A percentile compares a stretch with the other conserved stretches of the same genome.
Evolutionary conservation across 2,113 vertebrate genomes (phyloP).

Genomic region (Sphyrna mokarran): DNA sequence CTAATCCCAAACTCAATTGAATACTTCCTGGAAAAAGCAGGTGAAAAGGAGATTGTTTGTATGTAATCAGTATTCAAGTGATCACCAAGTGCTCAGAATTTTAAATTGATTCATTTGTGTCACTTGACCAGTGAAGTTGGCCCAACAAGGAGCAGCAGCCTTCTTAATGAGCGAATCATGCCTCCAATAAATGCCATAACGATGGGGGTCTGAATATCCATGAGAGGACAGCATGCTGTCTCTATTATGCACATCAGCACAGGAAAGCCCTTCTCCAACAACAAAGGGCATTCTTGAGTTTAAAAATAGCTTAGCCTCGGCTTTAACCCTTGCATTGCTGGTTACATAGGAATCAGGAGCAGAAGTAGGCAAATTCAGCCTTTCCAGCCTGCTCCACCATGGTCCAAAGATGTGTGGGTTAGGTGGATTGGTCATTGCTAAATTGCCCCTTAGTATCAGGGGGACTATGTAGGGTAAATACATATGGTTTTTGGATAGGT

Average conservation of each 20-base stretch:
- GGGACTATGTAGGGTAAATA: too few relatives aligned
- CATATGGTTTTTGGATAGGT: too few relatives aligned
- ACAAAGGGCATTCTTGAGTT: neutral
- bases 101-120: slow-evolving; percentile 12
- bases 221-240: neutral
- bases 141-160: neutral
- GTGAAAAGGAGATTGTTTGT: slow-evolving; percentile 18
- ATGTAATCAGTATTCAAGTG: slow-evolving; percentile 21
- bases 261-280: neutral
- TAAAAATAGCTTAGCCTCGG: neutral
- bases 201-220: neutral
- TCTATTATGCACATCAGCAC: neutral
- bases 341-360: too few relatives aligned
- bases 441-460: too few relatives aligned
- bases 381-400: too few relatives aligned
- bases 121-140: slow-evolving; percentile 14
- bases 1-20: slow-evolving; percentile 10
- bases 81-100: neutral
- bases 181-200: neutral
- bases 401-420: too few relatives aligned
- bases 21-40: neutral
- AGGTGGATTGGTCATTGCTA: too few relatives aligned
- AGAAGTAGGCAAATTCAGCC: too few relatives aligned
- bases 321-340: neutral
- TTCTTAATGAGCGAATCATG: neutral